These are phyloP conservation scores for Lagorchestes hirsutus DNA, from an alignment of 2,797 vertebrate genomes.

Conservation along the genomic window DNA sequence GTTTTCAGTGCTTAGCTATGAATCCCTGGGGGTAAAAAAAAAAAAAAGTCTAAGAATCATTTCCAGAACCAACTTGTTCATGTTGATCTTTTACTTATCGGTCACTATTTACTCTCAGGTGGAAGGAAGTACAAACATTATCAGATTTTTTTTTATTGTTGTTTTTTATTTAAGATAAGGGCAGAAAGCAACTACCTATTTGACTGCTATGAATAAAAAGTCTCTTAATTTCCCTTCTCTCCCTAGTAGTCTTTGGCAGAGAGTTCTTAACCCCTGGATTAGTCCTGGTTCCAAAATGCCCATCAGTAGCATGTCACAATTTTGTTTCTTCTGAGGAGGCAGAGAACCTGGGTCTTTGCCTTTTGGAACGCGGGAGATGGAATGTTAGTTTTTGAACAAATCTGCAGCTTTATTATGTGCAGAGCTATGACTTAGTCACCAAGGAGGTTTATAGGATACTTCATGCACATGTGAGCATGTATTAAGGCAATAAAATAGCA, in stretches of 20 bases:
- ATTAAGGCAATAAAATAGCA: neutral
- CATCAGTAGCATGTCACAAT: neutral
- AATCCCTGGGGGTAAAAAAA: conserved; percentile 60
- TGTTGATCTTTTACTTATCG: conserved; percentile 55
- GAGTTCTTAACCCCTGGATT: neutral
- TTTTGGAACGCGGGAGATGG: neutral
- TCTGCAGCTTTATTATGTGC: neutral
- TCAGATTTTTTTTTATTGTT: neutral
- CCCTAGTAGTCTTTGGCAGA: neutral
- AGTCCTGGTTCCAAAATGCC: neutral
- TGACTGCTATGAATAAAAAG: neutral
- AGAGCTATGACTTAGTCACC: neutral
- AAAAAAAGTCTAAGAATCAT: conserved; percentile 64
- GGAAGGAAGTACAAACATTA: conserved; percentile 1
- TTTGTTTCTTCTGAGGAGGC: neutral
- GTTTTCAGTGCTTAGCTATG: conserved; percentile 70
- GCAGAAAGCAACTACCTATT: neutral
- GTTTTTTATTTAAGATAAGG: conserved; percentile 30
- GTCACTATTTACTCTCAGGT: conserved; percentile 34
- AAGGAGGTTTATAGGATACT: neutral
- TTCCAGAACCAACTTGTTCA: conserved; percentile 66
- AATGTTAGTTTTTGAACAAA: conserved; percentile 9
- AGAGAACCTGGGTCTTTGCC: neutral
- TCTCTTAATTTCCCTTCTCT: neutral
- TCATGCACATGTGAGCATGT: neutral